Evolutionary conservation across 2,888 invertebrate genomes (phyloP).

Genomic region (Caenorhabditis panamensis): DNA sequence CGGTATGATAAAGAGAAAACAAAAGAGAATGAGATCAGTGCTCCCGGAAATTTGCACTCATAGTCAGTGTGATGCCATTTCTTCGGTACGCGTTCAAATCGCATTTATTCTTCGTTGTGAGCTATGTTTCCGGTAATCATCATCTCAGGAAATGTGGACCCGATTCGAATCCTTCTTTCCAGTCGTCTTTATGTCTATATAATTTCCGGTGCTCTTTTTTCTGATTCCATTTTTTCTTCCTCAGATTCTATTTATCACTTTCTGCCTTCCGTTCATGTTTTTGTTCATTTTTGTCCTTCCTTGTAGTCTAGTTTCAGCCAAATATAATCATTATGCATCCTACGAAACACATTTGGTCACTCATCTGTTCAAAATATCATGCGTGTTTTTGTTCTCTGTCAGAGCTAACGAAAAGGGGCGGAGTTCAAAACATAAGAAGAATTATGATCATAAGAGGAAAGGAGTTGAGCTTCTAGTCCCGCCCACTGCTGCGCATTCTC

Average conservation of each 20-base stretch:
- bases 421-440: conserved; percentile 5
- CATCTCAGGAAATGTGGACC: not conserved
- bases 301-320: not conserved
- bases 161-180: not conserved
- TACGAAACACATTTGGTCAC: not conserved
- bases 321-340: not conserved
- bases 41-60: not conserved
- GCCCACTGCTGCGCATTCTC: not conserved
- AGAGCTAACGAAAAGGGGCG: conserved; percentile 11
- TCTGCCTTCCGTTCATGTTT: not conserved
- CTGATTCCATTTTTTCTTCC: conserved; percentile 9
- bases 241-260: conserved; percentile 9
- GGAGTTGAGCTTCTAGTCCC: not conserved
- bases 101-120: conserved; percentile 1
- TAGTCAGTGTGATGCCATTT: not conserved
- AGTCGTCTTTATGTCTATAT: not conserved
- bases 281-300: not conserved
- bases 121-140: conserved; percentile 14
- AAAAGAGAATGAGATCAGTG: not conserved
- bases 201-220: conserved; percentile 17
- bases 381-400: conserved; percentile 2
- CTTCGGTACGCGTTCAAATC: not conserved
- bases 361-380: not conserved
- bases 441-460: conserved; percentile 22
- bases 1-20: too few species aligned